Conservation (phyloP, 2,113 vertebrate genomes). For the Nothoprocta pentlandii region DNA sequence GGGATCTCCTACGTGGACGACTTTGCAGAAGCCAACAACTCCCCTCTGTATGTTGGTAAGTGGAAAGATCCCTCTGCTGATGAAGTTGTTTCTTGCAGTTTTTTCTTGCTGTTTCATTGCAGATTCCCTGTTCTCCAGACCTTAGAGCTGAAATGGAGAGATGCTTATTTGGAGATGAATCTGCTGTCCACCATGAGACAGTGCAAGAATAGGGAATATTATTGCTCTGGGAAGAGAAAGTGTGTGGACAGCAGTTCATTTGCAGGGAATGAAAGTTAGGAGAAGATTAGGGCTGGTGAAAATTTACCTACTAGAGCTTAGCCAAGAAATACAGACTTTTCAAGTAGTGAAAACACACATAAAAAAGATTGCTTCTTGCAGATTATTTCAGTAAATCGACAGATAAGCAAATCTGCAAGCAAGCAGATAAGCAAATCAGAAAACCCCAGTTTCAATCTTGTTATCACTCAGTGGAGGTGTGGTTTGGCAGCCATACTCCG, state of each 20-base stretch:
- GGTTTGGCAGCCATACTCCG: neutral
- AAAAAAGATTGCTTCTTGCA: neutral
- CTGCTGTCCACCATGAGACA: too few relatives aligned
- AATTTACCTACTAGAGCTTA: neutral
- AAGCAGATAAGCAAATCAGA: neutral
- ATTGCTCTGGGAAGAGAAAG: neutral
- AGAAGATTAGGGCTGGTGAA: neutral
- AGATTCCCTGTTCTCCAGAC: neutral
- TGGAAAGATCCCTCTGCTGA: neutral
- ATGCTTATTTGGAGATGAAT: neutral
- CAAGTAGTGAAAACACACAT: neutral
- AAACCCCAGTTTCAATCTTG: too few relatives aligned
- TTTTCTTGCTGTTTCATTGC: accelerated
- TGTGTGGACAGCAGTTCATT: neutral
- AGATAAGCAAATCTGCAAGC: neutral
- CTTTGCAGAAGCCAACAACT: conserved; percentile 89
- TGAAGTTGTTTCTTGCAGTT: accelerated
- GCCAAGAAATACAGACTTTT: neutral
- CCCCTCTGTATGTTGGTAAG: conserved; percentile 92
- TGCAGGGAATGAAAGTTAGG: neutral
- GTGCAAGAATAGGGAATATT: neutral
- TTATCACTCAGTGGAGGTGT: neutral
- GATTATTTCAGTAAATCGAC: neutral
- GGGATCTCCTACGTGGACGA: conserved; percentile 97
- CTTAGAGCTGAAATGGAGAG: neutral